Conservation (phyloP, 2,888 invertebrate genomes). For the Cloeon dipterum region DNA sequence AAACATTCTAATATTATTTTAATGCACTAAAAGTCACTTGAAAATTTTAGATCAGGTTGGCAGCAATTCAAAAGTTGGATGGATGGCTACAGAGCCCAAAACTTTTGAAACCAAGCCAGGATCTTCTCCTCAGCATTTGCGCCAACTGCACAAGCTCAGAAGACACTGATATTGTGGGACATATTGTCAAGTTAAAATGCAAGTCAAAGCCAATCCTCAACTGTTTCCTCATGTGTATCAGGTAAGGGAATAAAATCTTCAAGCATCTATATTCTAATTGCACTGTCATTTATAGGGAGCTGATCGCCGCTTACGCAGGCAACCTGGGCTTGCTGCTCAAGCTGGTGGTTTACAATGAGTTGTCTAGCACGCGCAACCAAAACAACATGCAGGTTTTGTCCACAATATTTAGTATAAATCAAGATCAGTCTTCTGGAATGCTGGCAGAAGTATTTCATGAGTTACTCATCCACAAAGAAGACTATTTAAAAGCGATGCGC, state of each 20-base stretch:
- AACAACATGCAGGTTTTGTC: constrained; percentile 87
- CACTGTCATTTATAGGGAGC: constrained; percentile 39
- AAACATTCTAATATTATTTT: no score
- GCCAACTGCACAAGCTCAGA: constrained; percentile 57
- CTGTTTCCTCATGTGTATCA: no score
- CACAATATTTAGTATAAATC: constrained; percentile 65
- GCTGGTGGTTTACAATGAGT: constrained; percentile 84
- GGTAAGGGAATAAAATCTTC: constrained; percentile 16
- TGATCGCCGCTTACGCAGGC: constrained; percentile 63
- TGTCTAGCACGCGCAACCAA: constrained; percentile 75
- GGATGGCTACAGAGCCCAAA: constrained; percentile 93
- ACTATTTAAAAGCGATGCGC: constrained; percentile 68
- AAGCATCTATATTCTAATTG: constrained; percentile 1
- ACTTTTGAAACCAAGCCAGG: constrained; percentile 75
- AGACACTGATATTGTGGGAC: constrained; percentile 58
- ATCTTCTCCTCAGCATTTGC: constrained; percentile 73
- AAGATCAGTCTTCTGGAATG: constrained; percentile 57
- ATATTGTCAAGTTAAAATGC: constrained; percentile 68
- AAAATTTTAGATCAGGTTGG: constrained; percentile 35
- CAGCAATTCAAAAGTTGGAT: constrained; percentile 61
- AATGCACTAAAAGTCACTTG: neutral
- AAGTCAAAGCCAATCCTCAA: constrained; percentile 85
- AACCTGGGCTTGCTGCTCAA: constrained; percentile 68
- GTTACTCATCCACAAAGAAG: constrained; percentile 65
- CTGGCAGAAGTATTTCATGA: constrained; percentile 75